These are phyloP conservation scores for Pan paniscus DNA, from an alignment of 2,113 vertebrate species.

Conservation along the genomic window DNA sequence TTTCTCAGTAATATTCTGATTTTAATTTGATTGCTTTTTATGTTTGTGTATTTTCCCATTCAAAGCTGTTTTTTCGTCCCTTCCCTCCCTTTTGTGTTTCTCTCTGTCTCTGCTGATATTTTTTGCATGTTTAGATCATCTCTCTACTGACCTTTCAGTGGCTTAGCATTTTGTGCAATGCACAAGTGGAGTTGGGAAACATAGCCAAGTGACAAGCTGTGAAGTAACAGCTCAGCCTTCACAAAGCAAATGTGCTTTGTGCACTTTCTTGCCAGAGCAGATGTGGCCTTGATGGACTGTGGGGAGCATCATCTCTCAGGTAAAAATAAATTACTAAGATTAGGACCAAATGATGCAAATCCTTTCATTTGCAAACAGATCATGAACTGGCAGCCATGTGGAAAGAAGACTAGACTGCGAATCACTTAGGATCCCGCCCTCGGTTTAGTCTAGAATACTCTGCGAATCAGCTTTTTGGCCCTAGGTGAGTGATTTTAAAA, in stretches of 20 bases:
- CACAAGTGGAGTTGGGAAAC: background rate
- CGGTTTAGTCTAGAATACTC: background rate
- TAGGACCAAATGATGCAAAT: background rate
- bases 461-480: background rate
- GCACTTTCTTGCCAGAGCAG: conserved; percentile 35
- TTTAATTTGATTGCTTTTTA: background rate
- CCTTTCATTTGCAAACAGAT: conserved; percentile 15
- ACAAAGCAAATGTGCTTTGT: background rate
- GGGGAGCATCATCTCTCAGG: background rate
- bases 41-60: background rate
- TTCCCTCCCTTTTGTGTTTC: background rate
- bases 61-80: background rate
- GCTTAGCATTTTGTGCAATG: conserved; percentile 1
- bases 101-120: background rate
- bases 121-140: background rate
- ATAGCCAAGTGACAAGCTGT: background rate
- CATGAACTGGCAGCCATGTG: background rate
- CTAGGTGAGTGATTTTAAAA: too few relatives aligned
- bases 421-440: background rate
- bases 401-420: background rate
- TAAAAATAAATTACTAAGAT: conserved; percentile 41
- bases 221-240: background rate
- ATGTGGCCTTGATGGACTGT: conserved; percentile 9
- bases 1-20: background rate
- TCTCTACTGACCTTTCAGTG: conserved; percentile 11